Conservation (phyloP, 2,888 invertebrate genomes). For the Automeris io region DNA sequence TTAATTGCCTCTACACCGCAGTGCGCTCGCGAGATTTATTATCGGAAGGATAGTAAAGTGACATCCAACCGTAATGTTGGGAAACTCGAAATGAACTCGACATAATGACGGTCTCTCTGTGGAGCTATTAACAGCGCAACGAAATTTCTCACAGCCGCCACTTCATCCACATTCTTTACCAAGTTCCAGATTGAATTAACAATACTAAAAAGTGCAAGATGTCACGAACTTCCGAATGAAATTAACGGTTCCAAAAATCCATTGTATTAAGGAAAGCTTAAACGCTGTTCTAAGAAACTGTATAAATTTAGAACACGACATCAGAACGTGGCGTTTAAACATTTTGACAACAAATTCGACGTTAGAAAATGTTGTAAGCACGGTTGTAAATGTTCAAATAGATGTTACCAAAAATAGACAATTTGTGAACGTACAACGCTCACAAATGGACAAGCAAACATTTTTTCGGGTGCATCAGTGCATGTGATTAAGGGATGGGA, state of each 20-base stretch:
- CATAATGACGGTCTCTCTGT: conserved; percentile 53
- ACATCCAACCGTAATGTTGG: conserved; percentile 49
- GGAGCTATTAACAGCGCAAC: conserved; percentile 53
- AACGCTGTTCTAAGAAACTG: conserved; percentile 51
- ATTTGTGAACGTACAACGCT: conserved; percentile 47
- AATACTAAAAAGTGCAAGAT: conserved; percentile 54
- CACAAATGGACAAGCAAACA: conserved; percentile 58
- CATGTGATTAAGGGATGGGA: conserved; percentile 76
- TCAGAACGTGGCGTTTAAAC: conserved; percentile 41
- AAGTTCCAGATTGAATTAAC: conserved; percentile 53
- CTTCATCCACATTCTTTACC: conserved; percentile 47
- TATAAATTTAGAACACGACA: conserved; percentile 57
- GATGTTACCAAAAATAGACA: conserved; percentile 51
- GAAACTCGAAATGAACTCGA: conserved; percentile 51
- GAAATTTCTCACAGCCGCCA: conserved; percentile 53
- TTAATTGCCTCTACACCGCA: conserved; percentile 30
- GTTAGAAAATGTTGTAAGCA: conserved; percentile 39
- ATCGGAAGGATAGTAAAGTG: conserved; percentile 47
- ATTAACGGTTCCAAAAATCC: conserved; percentile 55
- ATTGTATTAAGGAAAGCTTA: conserved; percentile 40
- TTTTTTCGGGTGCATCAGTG: conserved; percentile 69
- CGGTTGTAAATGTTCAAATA: conserved; percentile 54
- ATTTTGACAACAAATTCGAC: conserved; percentile 53
- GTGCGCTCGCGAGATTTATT: conserved; percentile 43
- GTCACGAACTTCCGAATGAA: conserved; percentile 46